phyloP scores from a whole-genome alignment of 1,140 invertebrate genomes.

The Himalopsyche phryganea region DNA sequence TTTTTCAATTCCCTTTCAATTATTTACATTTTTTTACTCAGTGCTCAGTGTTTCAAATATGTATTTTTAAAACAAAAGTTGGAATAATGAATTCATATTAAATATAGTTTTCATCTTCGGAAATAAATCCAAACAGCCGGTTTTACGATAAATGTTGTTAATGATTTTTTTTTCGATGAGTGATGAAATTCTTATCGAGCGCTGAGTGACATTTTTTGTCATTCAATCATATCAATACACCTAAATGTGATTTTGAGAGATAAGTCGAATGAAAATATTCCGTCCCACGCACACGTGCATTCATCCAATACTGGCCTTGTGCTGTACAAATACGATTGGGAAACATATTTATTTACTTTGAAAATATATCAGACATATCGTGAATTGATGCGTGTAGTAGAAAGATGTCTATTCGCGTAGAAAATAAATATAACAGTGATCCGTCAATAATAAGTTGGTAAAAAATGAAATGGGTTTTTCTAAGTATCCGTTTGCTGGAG shows the following conservation, averaged over 20 bases:
- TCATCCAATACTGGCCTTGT: constrained; percentile 11
- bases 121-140: too few species aligned
- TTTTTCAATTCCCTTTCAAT: too few species aligned
- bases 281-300: not conserved
- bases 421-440: constrained; percentile 1
- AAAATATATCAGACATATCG: constrained; percentile 23
- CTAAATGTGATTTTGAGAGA: not conserved
- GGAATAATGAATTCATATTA: too few species aligned
- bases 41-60: too few species aligned
- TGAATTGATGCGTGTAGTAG: not conserved
- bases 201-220: too few species aligned
- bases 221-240: not conserved
- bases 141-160: too few species aligned
- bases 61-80: too few species aligned
- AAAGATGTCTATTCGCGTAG: not conserved
- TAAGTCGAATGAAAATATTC: not conserved
- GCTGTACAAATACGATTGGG: constrained; percentile 7
- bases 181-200: too few species aligned
- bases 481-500: not conserved
- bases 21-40: too few species aligned
- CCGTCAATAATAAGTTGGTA: not conserved
- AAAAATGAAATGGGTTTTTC: too few species aligned
- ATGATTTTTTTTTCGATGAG: too few species aligned
- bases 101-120: too few species aligned
- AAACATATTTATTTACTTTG: constrained; percentile 21